Evolutionary conservation across 2,113 vertebrate species (phyloP).

Genomic region (Albula goreensis): DNA sequence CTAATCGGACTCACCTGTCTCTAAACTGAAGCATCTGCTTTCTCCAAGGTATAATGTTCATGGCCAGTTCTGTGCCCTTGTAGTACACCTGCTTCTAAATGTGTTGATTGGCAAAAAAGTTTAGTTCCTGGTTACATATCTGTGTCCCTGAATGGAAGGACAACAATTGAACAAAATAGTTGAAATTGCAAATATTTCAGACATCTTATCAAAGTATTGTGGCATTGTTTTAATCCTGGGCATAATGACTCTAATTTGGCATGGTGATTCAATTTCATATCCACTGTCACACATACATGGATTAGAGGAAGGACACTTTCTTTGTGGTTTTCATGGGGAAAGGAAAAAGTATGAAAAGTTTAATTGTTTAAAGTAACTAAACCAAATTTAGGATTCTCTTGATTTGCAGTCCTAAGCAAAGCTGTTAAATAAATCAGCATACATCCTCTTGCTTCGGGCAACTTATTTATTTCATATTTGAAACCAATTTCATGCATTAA

Average conservation of each 20-base stretch:
- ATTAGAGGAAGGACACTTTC: not conserved
- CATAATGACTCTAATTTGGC: not conserved
- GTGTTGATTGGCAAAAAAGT: too few relatives aligned
- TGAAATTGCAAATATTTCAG: not conserved
- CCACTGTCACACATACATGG: not conserved
- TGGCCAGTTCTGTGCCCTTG: too few relatives aligned
- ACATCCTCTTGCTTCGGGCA: not conserved
- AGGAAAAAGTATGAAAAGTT: not conserved
- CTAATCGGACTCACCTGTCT: too few relatives aligned
- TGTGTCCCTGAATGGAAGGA: too few relatives aligned
- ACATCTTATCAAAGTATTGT: not conserved
- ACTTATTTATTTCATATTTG: not conserved
- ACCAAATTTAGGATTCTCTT: not conserved
- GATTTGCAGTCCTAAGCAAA: not conserved
- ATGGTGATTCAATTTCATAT: not conserved
- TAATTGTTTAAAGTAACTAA: not conserved
- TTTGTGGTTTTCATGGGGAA: not conserved
- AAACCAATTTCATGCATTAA: conserved; percentile 13
- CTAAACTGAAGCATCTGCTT: too few relatives aligned
- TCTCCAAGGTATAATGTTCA: too few relatives aligned
- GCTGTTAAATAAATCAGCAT: not conserved
- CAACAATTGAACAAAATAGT: too few relatives aligned
- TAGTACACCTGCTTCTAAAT: too few relatives aligned
- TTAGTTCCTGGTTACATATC: too few relatives aligned
- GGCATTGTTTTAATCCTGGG: not conserved